phyloP scores from a whole-genome alignment of 1,140 invertebrate genomes.

The Hyles vespertilio region DNA sequence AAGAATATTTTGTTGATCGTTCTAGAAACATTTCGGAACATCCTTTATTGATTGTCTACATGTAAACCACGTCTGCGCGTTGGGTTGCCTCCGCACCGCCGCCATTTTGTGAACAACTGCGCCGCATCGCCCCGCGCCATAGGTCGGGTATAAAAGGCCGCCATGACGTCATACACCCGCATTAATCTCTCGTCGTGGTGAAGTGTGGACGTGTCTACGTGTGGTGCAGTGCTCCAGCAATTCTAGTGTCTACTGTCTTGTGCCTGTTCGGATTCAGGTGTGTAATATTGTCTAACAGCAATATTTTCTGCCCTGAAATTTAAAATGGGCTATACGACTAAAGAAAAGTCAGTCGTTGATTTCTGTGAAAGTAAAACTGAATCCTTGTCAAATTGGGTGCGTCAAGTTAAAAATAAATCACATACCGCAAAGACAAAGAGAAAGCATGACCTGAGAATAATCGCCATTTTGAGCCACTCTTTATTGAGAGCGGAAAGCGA shows the following conservation, averaged over 20 bases:
- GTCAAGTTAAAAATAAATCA: slow-evolving; percentile 70
- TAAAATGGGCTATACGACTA: slow-evolving; percentile 62
- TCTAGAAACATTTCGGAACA: not conserved
- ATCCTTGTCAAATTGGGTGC: slow-evolving; percentile 68
- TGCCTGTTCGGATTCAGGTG: slow-evolving; percentile 69
- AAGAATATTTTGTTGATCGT: not conserved
- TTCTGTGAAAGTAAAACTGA: slow-evolving; percentile 73
- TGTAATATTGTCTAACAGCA: slow-evolving; percentile 62
- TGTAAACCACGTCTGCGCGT: not conserved
- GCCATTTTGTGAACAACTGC: slow-evolving; percentile 64
- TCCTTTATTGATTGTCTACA: slow-evolving; percentile 16
- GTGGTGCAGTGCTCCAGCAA: slow-evolving; percentile 38
- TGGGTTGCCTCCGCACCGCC: slow-evolving; percentile 12
- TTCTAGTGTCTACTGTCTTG: slow-evolving; percentile 36
- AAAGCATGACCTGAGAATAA: slow-evolving; percentile 66
- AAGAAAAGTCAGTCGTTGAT: slow-evolving; percentile 65
- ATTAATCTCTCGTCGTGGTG: slow-evolving; percentile 41
- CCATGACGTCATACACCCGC: slow-evolving; percentile 52
- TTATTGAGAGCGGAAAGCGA: slow-evolving; percentile 58
- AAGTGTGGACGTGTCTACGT: slow-evolving; percentile 40
- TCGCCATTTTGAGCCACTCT: slow-evolving; percentile 68
- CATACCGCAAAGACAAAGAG: slow-evolving; percentile 64
- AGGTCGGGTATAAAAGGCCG: slow-evolving; percentile 48
- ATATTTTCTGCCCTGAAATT: slow-evolving; percentile 44
- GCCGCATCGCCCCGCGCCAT: slow-evolving; percentile 38